A percentile compares a stretch with the other conserved stretches of the same genome.
Conservation (phyloP, 2,797 vertebrate species). For the Mastacembelus armatus region DNA sequence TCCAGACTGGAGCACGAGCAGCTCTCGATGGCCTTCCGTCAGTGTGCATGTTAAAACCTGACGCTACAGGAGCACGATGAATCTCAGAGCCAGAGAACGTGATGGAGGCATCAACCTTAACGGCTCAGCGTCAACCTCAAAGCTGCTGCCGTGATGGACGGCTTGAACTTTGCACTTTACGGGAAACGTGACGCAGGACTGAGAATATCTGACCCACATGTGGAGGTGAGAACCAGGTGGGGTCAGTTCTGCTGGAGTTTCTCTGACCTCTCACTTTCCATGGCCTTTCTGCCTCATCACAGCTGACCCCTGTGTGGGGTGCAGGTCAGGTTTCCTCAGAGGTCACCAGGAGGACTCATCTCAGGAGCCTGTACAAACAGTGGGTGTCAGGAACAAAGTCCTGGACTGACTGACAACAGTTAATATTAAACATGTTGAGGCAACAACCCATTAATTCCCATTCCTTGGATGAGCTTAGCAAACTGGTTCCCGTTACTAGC, state of each 20-base stretch:
- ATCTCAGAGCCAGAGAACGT: conserved; percentile 39
- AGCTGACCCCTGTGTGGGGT: conserved; percentile 1
- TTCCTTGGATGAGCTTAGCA: too few species aligned
- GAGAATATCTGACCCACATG: conserved; percentile 24
- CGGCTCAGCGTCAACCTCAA: conserved; percentile 15
- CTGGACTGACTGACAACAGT: too few species aligned
- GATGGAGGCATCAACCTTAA: conserved; percentile 31
- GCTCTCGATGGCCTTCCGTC: conserved; percentile 34
- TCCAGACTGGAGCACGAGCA: too few species aligned
- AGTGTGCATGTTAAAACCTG: conserved; percentile 37
- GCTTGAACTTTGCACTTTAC: background rate
- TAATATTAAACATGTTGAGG: too few species aligned
- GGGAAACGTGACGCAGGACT: background rate
- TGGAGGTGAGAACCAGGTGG: conserved; percentile 16
- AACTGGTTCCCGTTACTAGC: too few species aligned
- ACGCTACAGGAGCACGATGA: conserved; percentile 3
- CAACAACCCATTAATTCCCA: too few species aligned
- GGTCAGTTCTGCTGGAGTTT: background rate
- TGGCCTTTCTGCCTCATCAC: conserved; percentile 12
- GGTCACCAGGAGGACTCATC: too few species aligned
- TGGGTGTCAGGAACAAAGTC: too few species aligned
- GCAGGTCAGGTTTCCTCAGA: too few species aligned
- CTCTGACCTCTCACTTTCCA: conserved; percentile 12
- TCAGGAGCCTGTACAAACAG: too few species aligned
- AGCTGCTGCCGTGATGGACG: background rate